Conservation (phyloP, 2,888 invertebrate genomes). For the Anorthoa munda region DNA sequence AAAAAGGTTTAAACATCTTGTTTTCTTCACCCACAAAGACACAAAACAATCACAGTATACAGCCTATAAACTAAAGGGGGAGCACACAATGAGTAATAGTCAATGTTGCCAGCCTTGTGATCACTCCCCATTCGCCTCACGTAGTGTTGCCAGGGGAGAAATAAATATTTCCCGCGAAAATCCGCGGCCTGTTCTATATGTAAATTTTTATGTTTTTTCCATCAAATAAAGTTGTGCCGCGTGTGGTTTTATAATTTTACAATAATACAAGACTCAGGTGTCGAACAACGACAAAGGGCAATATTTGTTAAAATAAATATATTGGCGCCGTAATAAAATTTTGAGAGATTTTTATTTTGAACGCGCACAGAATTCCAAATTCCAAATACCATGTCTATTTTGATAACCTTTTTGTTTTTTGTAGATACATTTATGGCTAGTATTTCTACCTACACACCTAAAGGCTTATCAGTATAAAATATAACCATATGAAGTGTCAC, state of each 20-base stretch:
- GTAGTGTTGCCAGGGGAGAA: slow-evolving; percentile 87
- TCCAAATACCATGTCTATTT: background rate
- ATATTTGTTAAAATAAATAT: slow-evolving; percentile 26
- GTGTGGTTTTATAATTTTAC: slow-evolving; percentile 84
- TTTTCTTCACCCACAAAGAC: slow-evolving; percentile 51
- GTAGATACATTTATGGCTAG: background rate
- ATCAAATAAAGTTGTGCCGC: slow-evolving; percentile 78
- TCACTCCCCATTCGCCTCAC: slow-evolving; percentile 80
- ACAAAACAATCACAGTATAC: slow-evolving; percentile 68
- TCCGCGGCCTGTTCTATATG: slow-evolving; percentile 85
- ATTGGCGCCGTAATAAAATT: slow-evolving; percentile 23
- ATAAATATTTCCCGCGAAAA: slow-evolving; percentile 84
- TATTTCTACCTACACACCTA: background rate
- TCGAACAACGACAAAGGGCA: slow-evolving; percentile 29
- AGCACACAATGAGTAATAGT: slow-evolving; percentile 79
- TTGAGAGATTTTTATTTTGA: background rate
- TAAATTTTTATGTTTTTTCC: slow-evolving; percentile 87
- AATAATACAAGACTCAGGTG: slow-evolving; percentile 79
- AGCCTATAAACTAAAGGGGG: slow-evolving; percentile 70
- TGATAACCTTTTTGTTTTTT: background rate
- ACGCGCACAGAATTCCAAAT: slow-evolving; percentile 21
- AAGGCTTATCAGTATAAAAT: background rate
- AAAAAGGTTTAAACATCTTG: slow-evolving; percentile 18
- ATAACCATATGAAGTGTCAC: background rate
- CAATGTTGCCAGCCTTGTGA: slow-evolving; percentile 71